Base-by-base conservation (phyloP, 2,888 invertebrate genomes). In the Scaptomyza caliginosa region DNA sequence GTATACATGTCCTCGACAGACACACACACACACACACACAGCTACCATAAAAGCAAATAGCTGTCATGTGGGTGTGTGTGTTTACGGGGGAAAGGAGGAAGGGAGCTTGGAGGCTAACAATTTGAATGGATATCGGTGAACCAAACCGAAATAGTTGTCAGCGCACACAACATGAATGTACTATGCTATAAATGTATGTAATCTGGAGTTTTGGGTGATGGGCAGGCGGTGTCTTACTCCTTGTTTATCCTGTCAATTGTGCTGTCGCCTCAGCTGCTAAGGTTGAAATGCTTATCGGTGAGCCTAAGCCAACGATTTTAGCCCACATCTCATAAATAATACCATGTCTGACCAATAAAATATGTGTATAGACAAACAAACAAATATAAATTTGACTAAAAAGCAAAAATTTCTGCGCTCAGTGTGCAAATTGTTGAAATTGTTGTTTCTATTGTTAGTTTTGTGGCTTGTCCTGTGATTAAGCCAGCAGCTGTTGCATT, bases 21-120 rank as follows among this genome's bases (percentile, higher is more conserved):
- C 39, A 21, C 43, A 48, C 30, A 56, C 50, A 56, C 40, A 36
- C 45, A 48, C 49, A 55, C 19, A 66, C 42, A 65, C 56, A 48
- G 66, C 67, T 85, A 78, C 66, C 80, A 83, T 81, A 83, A 86
- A 86, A 86, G 81, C 81, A 86, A 83, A 86, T 86, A 86, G 68
- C 74, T 86, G 84, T 83, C 84, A 60, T 52, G 30, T 56, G 49
- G 55, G 54, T 54, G 40, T 67, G 8, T 59, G 23, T 32, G 48
- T 52, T n/a, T n/a, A n/a, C n/a, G 24, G 13, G 26, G 7, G n/a
- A 11, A 13, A 21, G 42, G 21, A 21, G 42, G 7, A 16, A n/a
- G 11, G 32, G 19, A 23, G 17, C 24, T 42, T 17, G 26, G 28
- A 11, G 36, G 38, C 46, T 52, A 38, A 67, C 73, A 67, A 63